These are phyloP conservation scores for Dromiciops gliroides DNA, from an alignment of 2,113 vertebrate species.

Conservation along the genomic window DNA sequence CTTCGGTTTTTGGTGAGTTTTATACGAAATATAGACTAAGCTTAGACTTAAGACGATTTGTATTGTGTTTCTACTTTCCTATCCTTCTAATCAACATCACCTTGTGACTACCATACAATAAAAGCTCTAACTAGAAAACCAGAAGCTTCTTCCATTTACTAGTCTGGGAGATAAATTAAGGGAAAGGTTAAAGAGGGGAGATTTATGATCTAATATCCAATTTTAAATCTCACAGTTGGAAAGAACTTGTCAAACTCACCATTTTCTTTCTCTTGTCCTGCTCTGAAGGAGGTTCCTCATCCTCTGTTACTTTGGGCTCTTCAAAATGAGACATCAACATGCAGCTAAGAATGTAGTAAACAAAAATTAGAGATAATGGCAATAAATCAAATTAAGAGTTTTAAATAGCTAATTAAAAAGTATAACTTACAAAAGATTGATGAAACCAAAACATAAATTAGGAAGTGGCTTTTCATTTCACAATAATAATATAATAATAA, in stretches of 20 bases:
- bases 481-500: neutral
- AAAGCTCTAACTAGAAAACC: too few species aligned
- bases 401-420: conserved; percentile 36
- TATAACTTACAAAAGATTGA: neutral
- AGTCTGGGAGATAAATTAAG: too few species aligned
- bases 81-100: too few species aligned
- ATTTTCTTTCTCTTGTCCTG: conserved; percentile 98
- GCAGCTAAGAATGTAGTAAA: conserved; percentile 86
- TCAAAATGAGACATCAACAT: conserved; percentile 96
- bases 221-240: too few species aligned
- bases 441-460: neutral
- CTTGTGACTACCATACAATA: too few species aligned
- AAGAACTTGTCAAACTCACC: conserved; percentile 81
- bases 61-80: too few species aligned
- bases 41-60: too few species aligned
- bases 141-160: too few species aligned
- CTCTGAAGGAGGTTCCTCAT: conserved; percentile 94
- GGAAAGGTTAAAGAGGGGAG: too few species aligned
- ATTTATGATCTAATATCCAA: too few species aligned
- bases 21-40: too few species aligned
- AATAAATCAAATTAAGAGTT: neutral
- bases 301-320: conserved; percentile 92
- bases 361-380: neutral
- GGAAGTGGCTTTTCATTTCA: neutral
- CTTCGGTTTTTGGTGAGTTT: too few species aligned